Percentiles rank a stretch among this genome's conserved stretches.
Evolutionary conservation across 2,888 invertebrate genomes (phyloP).

Genomic region (Neuroscelio doddi): DNA sequence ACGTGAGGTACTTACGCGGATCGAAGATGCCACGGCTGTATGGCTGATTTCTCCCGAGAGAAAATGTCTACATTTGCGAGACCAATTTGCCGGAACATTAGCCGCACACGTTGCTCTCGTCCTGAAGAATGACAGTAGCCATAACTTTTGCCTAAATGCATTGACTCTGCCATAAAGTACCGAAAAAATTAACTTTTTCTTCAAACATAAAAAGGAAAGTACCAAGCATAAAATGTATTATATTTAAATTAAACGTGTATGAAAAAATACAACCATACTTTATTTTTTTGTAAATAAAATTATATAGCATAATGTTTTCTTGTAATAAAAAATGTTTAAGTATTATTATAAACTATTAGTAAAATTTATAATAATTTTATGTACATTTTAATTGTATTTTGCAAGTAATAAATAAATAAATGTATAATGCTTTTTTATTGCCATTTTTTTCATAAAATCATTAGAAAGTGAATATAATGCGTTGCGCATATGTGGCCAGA

Average conservation of each 20-base stretch:
- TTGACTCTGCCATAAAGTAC: conserved; percentile 27
- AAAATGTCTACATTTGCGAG: conserved; percentile 62
- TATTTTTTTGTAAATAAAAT: not conserved
- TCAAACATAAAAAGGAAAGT: too few species aligned
- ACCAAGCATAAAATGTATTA: too few species aligned
- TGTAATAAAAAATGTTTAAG: too few species aligned
- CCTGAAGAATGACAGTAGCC: conserved; percentile 45
- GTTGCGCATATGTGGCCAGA: conserved; percentile 61
- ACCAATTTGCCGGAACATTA: conserved; percentile 71
- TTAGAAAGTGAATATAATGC: not conserved
- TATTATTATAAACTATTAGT: too few species aligned
- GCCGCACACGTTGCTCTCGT: conserved; percentile 60
- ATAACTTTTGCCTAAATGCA: conserved; percentile 45
- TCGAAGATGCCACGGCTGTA: conserved; percentile 25
- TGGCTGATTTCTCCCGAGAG: conserved; percentile 63
- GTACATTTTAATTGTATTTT: too few species aligned
- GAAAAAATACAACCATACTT: not conserved
- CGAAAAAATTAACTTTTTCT: not conserved
- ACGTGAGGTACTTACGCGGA: conserved; percentile 63
- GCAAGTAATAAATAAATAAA: conserved; percentile 6
- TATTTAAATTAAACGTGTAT: too few species aligned
- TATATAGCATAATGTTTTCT: too few species aligned
- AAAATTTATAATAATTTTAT: too few species aligned
- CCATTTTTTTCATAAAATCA: not conserved
- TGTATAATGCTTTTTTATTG: conserved; percentile 7